Percentiles rank a stretch among this genome's conserved stretches.
Conservation (phyloP, 2,797 vertebrate genomes). For the Chrosomus eos region DNA sequence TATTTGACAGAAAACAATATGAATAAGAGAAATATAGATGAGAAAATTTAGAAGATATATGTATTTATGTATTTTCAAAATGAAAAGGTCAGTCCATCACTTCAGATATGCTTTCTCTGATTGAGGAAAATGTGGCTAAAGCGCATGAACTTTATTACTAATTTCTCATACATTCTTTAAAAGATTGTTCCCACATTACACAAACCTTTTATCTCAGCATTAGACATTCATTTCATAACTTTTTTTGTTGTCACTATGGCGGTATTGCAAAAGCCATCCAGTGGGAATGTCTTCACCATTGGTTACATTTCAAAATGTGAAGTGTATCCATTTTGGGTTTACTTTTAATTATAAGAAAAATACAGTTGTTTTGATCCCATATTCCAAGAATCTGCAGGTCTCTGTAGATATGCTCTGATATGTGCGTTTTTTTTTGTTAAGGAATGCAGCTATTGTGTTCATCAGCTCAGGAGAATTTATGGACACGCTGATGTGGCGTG, state of each 20-base stretch:
- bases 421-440: slow-evolving; percentile 70
- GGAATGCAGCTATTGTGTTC: slow-evolving; percentile 84
- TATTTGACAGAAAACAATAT: neutral
- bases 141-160: slow-evolving; percentile 34
- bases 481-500: slow-evolving; percentile 70
- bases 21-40: neutral
- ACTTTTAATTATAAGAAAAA: slow-evolving; percentile 57
- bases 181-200: slow-evolving; percentile 47
- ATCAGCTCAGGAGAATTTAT: slow-evolving; percentile 82
- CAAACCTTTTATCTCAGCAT: slow-evolving; percentile 26
- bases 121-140: slow-evolving; percentile 23
- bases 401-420: slow-evolving; percentile 72
- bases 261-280: slow-evolving; percentile 54
- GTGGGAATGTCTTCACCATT: slow-evolving; percentile 46
- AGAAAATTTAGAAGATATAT: neutral
- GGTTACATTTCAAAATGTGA: slow-evolving; percentile 52
- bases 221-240: slow-evolving; percentile 29
- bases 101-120: slow-evolving; percentile 18
- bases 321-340: slow-evolving; percentile 52
- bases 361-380: slow-evolving; percentile 62
- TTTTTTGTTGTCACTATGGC: slow-evolving; percentile 24
- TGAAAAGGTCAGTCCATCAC: neutral
- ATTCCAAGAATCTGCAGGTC: slow-evolving; percentile 69
- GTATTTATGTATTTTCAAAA: neutral
- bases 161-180: slow-evolving; percentile 32